Conservation (phyloP, 1,140 invertebrate species). For the Idris sp. region DNA sequence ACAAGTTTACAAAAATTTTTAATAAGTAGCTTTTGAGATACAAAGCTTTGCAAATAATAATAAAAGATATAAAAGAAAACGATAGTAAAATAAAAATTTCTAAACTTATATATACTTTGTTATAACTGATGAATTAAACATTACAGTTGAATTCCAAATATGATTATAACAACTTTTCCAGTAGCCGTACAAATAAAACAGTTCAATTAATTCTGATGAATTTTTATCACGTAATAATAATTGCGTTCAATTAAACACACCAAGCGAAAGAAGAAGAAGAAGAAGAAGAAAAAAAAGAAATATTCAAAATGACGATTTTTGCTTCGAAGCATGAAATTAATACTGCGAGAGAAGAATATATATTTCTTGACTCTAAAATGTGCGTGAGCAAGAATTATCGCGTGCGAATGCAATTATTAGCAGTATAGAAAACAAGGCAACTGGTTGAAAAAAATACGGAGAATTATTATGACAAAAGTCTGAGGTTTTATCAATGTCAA, state of each 20-base stretch:
- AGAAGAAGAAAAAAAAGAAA: too few species aligned
- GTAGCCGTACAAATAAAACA: background rate
- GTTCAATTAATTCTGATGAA: conserved; percentile 17
- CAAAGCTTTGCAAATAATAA: too few species aligned
- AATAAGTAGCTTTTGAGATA: too few species aligned
- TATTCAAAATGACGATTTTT: conserved; percentile 31
- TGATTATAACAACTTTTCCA: conserved; percentile 1
- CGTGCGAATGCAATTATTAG: conserved; percentile 35
- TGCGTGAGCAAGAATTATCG: conserved; percentile 36
- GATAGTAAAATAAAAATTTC: too few species aligned
- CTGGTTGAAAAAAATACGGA: conserved; percentile 37
- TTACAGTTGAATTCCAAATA: background rate
- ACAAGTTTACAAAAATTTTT: too few species aligned
- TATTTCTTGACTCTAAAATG: conserved; percentile 29
- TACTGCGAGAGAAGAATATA: too few species aligned
- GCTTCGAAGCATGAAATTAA: conserved; percentile 30
- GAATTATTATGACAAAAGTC: conserved; percentile 32
- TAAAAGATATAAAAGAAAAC: too few species aligned
- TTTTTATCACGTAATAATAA: conserved; percentile 5
- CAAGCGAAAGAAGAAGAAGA: conserved; percentile 1
- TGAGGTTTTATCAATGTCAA: conserved; percentile 53
- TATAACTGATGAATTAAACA: too few species aligned
- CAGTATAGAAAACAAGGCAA: conserved; percentile 42
- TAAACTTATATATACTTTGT: too few species aligned
- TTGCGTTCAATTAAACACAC: conserved; percentile 20